Conservation (phyloP, 2,797 vertebrate species). For the Cryptoprocta ferox region DNA sequence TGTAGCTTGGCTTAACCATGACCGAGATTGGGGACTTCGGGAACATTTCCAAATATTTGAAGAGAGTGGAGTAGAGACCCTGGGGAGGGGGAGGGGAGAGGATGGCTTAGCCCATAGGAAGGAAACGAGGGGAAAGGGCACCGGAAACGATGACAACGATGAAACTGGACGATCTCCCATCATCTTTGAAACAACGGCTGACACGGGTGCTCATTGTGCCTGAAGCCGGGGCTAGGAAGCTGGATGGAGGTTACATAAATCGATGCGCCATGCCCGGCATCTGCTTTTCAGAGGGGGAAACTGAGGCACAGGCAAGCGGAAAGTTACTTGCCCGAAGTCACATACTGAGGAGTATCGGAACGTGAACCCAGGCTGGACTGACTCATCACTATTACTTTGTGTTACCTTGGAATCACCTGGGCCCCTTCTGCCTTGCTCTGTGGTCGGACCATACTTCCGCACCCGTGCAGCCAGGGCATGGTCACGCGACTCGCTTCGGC, state of each 20-base stretch:
- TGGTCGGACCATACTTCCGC: background rate
- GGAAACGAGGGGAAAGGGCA: background rate
- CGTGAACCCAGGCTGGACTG: background rate
- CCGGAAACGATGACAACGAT: background rate
- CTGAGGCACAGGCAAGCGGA: background rate
- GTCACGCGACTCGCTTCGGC: background rate
- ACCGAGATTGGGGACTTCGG: conserved; percentile 56
- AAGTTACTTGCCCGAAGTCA: background rate
- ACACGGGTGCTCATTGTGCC: fast-evolving
- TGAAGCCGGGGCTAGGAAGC: background rate
- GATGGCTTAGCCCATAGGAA: background rate
- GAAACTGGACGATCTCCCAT: fast-evolving
- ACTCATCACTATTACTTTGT: fast-evolving
- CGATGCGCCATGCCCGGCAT: background rate
- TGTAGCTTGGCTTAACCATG: conserved; percentile 64
- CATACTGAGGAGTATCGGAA: background rate
- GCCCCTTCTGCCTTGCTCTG: background rate
- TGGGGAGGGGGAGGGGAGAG: background rate
- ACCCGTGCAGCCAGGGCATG: fast-evolving
- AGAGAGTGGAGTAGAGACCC: background rate
- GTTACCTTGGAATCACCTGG: background rate
- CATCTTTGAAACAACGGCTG: background rate
- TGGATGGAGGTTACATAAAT: fast-evolving
- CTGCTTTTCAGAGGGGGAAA: conserved; percentile 4
- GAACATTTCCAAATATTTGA: conserved; percentile 69